These are phyloP conservation scores for Arctocebus calabarensis DNA, from an alignment of 2,797 vertebrate genomes.

Conservation along the genomic window DNA sequence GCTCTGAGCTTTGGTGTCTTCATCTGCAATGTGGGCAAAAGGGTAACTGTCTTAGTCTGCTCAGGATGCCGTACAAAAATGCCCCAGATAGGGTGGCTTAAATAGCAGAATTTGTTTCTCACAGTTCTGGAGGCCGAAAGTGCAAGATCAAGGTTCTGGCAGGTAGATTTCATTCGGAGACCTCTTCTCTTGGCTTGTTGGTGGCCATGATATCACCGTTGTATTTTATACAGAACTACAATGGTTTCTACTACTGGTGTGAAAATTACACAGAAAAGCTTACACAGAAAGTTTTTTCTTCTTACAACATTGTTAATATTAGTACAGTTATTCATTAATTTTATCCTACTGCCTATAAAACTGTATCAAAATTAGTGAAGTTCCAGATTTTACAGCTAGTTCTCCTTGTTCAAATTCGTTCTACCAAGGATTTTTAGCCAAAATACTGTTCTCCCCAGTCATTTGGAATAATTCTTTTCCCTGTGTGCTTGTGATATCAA, in stretches of 20 bases:
- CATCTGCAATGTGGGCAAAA: background rate
- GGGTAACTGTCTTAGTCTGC: background rate
- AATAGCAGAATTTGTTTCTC: too few relatives aligned
- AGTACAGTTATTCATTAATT: constrained; percentile 33
- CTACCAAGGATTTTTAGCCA: background rate
- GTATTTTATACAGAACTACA: background rate
- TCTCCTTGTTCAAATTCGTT: background rate
- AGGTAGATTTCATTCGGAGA: background rate
- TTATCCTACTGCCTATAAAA: background rate
- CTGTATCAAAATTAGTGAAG: background rate
- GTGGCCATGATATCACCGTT: background rate
- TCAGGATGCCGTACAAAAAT: background rate
- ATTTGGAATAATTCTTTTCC: background rate
- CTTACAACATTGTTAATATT: constrained; percentile 2
- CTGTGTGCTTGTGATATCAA: background rate
- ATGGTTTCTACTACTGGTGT: too few relatives aligned
- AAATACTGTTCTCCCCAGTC: background rate
- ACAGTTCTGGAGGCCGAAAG: background rate
- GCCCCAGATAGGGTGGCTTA: too few relatives aligned
- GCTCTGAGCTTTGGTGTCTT: background rate
- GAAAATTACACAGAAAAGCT: background rate
- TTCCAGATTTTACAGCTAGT: background rate
- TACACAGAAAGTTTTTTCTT: background rate
- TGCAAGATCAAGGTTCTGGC: background rate
- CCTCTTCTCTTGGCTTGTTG: background rate